Evolutionary conservation across 92 coral and sea anemone species (phyloP).

Genomic region (Phenganax subtilis): DNA sequence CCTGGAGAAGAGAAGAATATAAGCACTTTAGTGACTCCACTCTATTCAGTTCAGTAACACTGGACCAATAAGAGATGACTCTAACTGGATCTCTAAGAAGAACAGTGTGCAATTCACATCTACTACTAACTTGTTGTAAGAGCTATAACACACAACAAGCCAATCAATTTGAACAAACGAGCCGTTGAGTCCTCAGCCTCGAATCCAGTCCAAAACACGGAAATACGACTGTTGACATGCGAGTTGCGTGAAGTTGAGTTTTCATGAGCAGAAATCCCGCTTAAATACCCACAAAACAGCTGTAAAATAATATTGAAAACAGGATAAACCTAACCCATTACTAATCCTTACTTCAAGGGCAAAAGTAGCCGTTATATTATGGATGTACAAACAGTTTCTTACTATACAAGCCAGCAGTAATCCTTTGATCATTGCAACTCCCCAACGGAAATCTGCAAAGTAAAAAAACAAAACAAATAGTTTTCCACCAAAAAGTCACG

Average conservation of each 20-base stretch:
- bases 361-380: not conserved
- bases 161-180: constrained; percentile 26
- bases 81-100: not conserved
- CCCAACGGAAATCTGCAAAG: too few species aligned
- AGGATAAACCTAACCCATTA: not conserved
- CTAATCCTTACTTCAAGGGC: not conserved
- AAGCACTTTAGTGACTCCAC: not conserved
- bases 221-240: constrained; percentile 17
- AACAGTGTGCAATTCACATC: not conserved
- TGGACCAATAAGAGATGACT: too few species aligned
- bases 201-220: constrained; percentile 39
- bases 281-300: not conserved
- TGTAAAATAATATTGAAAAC: not conserved
- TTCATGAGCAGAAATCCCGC: not conserved
- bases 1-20: not conserved
- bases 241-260: constrained; percentile 10
- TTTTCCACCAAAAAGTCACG: too few species aligned
- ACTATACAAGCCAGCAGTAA: not conserved
- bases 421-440: too few species aligned
- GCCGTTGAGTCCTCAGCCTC: constrained; percentile 40
- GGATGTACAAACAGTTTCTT: not conserved
- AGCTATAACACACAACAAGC: constrained; percentile 20
- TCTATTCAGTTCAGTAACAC: too few species aligned
- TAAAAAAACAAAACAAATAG: too few species aligned
- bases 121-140: constrained; percentile 26